Evolutionary conservation across 2,113 vertebrate species (phyloP).

Genomic region (Daphoenositta chrysoptera): DNA sequence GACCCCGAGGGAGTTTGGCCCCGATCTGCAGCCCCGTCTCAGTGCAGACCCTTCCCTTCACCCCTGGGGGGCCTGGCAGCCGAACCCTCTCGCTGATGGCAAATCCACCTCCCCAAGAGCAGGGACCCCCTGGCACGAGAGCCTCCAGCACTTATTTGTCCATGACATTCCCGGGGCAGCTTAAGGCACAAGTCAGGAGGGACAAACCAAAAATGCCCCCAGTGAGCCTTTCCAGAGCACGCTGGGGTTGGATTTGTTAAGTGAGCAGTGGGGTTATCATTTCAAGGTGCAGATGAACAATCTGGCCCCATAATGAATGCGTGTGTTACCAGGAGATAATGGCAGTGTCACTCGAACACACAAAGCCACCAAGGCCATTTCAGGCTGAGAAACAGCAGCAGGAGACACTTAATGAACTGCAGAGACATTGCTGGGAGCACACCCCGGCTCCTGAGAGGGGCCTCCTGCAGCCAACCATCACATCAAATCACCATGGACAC

Average conservation of each 20-base stretch:
- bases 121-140: rapidly evolving
- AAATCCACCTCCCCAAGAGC: not conserved
- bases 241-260: not conserved
- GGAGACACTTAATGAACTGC: not conserved
- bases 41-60: not conserved
- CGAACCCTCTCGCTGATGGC: rapidly evolving
- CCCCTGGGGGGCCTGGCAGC: not conserved
- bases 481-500: not conserved
- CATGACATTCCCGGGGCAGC: rapidly evolving
- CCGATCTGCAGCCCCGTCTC: not conserved
- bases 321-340: not conserved
- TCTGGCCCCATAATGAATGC: not conserved
- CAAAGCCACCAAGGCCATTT: not conserved
- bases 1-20: rapidly evolving
- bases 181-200: not conserved
- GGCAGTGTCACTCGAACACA: not conserved
- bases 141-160: not conserved
- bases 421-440: not conserved
- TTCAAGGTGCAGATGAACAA: not conserved
- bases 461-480: not conserved
- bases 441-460: not conserved
- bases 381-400: not conserved
- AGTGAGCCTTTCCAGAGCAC: not conserved
- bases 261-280: not conserved
- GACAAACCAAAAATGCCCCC: not conserved